Conservation (phyloP, 2,797 vertebrate species). For the Lophotriccus pileatus region DNA sequence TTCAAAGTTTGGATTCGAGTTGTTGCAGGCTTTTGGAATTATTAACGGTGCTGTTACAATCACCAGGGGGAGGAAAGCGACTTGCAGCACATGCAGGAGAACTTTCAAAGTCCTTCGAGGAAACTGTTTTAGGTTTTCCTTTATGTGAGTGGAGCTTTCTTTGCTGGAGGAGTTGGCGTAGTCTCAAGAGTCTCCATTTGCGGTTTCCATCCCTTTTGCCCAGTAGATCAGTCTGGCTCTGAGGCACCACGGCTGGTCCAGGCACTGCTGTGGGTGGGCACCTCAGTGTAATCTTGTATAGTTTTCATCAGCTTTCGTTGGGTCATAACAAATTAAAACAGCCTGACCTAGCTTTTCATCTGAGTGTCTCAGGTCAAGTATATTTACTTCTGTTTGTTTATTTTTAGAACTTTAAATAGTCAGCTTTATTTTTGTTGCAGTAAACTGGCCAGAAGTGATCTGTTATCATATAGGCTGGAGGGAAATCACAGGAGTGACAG, state of each 20-base stretch:
- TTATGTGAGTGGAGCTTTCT: not conserved
- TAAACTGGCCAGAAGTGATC: conserved; percentile 61
- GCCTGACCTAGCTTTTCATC: conserved; percentile 32
- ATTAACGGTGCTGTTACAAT: not conserved
- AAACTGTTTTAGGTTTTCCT: not conserved
- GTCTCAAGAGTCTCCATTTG: not conserved
- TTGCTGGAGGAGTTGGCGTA: not conserved
- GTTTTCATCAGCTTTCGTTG: conserved; percentile 43
- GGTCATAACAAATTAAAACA: conserved; percentile 46
- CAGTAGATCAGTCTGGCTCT: not conserved
- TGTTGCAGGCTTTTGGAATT: not conserved
- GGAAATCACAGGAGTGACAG: conserved; percentile 31
- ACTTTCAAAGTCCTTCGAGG: not conserved
- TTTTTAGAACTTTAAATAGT: conserved; percentile 64
- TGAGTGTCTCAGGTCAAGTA: conserved; percentile 56
- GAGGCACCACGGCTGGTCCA: not conserved
- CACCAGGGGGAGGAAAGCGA: not conserved
- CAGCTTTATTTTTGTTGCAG: conserved; percentile 62
- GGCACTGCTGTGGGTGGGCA: not conserved
- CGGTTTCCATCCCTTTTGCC: not conserved
- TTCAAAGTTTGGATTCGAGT: conserved; percentile 26
- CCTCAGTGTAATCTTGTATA: conserved; percentile 25
- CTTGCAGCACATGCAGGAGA: not conserved
- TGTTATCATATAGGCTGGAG: conserved; percentile 33
- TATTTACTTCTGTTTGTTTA: conserved; percentile 64